Percentiles rank a stretch among this genome's conserved stretches.
Evolutionary conservation across 1,140 invertebrate species (phyloP).

Genomic region (Diploscapter pachys): DNA sequence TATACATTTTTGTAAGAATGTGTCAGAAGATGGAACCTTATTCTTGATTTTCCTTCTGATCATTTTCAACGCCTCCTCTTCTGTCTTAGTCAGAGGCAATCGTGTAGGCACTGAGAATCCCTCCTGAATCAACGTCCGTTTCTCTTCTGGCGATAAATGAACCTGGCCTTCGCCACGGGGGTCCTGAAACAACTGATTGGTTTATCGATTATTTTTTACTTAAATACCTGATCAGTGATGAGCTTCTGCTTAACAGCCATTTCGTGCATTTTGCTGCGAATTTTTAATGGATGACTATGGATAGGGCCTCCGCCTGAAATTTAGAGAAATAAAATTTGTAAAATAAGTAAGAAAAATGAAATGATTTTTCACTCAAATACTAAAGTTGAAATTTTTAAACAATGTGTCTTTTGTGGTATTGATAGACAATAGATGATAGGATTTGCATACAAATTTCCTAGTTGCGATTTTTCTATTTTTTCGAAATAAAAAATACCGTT

Average conservation of each 20-base stretch:
- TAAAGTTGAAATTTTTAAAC: too few species aligned
- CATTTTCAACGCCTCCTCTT: constrained; percentile 65
- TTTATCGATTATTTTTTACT: neutral
- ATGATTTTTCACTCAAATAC: neutral
- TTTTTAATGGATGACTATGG: constrained; percentile 25
- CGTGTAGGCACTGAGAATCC: constrained; percentile 62
- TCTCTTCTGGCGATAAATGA: constrained; percentile 63
- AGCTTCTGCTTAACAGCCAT: constrained; percentile 55
- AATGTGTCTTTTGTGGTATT: too few species aligned
- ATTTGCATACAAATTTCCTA: too few species aligned
- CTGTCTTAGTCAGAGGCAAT: constrained; percentile 63
- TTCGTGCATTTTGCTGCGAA: constrained; percentile 58
- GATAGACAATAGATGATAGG: too few species aligned
- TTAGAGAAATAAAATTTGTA: neutral
- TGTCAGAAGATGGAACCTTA: constrained; percentile 57
- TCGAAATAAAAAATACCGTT: too few species aligned
- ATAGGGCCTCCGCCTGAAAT: neutral
- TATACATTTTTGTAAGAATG: neutral
- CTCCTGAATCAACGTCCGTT: constrained; percentile 63
- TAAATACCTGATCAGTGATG: constrained; percentile 54
- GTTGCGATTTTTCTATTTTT: too few species aligned
- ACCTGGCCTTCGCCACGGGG: constrained; percentile 57
- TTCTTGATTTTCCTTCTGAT: constrained; percentile 66
- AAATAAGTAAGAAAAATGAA: neutral
- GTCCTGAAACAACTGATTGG: constrained; percentile 43